These are phyloP conservation scores for Apodemia hepburni DNA, from an alignment of 2,888 invertebrate species.

Conservation along the genomic window DNA sequence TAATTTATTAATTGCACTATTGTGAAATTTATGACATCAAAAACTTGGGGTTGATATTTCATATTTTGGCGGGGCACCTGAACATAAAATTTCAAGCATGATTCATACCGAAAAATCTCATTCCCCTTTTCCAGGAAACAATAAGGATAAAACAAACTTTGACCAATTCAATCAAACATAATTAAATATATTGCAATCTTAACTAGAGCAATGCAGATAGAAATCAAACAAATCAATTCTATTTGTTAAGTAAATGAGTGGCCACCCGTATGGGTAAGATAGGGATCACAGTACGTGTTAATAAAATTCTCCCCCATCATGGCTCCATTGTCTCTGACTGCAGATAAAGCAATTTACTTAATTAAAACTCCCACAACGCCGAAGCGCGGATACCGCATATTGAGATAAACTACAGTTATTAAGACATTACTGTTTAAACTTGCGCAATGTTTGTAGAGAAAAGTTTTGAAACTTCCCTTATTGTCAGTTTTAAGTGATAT, in stretches of 20 bases:
- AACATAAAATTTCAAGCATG: too few species aligned
- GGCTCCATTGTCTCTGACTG: slow-evolving; percentile 61
- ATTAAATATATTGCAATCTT: slow-evolving; percentile 22
- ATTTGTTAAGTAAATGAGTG: slow-evolving; percentile 66
- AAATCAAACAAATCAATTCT: slow-evolving; percentile 75
- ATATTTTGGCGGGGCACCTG: too few species aligned
- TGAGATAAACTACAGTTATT: slow-evolving; percentile 62
- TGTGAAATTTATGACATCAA: too few species aligned
- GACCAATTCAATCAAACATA: slow-evolving; percentile 1
- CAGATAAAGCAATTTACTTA: slow-evolving; percentile 78
- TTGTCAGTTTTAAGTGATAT: slow-evolving; percentile 30
- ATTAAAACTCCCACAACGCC: slow-evolving; percentile 65
- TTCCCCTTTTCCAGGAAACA: too few species aligned
- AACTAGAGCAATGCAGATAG: slow-evolving; percentile 43
- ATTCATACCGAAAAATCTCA: too few species aligned
- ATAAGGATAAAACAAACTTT: neutral
- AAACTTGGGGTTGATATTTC: too few species aligned
- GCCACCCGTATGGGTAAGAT: slow-evolving; percentile 64
- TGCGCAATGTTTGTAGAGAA: slow-evolving; percentile 32
- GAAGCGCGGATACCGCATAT: slow-evolving; percentile 40
- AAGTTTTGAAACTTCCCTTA: slow-evolving; percentile 27
- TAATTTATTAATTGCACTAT: too few species aligned
- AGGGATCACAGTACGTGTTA: slow-evolving; percentile 53
- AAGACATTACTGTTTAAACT: slow-evolving; percentile 47
- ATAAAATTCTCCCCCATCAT: slow-evolving; percentile 62